phyloP scores from a whole-genome alignment of 2,888 invertebrate species.

The Digitonthophagus gazella region DNA sequence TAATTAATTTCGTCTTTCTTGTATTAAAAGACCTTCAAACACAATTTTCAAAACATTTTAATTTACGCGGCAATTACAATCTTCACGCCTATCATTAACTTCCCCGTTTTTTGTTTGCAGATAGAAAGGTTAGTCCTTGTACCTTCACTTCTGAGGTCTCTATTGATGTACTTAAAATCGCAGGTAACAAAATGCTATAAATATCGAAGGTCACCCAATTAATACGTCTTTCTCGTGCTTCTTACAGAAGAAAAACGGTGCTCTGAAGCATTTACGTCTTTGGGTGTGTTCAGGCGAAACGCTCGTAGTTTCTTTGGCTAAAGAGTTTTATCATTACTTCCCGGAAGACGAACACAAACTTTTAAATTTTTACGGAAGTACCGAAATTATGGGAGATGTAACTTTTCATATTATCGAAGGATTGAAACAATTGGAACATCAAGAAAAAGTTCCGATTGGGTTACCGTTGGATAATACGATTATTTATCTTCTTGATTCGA shows the following conservation, averaged over 20 bases:
- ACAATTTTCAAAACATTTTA: background rate
- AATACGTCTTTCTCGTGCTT: background rate
- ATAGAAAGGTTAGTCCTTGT: slow-evolving; percentile 80
- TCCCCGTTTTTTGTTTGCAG: slow-evolving; percentile 21
- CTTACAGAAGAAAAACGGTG: slow-evolving; percentile 52
- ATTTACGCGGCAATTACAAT: slow-evolving; percentile 4
- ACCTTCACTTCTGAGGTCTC: slow-evolving; percentile 76
- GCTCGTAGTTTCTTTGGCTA: slow-evolving; percentile 66
- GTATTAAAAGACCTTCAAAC: background rate
- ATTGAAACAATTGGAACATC: slow-evolving; percentile 58
- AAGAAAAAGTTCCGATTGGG: slow-evolving; percentile 78
- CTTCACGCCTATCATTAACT: background rate
- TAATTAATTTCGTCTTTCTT: background rate
- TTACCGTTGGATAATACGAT: slow-evolving; percentile 76
- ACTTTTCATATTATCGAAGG: slow-evolving; percentile 71
- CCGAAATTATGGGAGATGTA: slow-evolving; percentile 90
- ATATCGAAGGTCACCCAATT: background rate
- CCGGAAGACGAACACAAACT: slow-evolving; percentile 63
- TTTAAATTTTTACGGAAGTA: slow-evolving; percentile 89
- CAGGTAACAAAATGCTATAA: slow-evolving; percentile 46
- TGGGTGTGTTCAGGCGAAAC: slow-evolving; percentile 91
- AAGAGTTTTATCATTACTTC: slow-evolving; percentile 75
- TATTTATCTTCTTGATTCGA: slow-evolving; percentile 75
- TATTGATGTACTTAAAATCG: slow-evolving; percentile 71
- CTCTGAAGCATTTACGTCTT: slow-evolving; percentile 62